Base-by-base conservation (phyloP, 2,797 vertebrate species). In the Dallia pectoralis region DNA sequence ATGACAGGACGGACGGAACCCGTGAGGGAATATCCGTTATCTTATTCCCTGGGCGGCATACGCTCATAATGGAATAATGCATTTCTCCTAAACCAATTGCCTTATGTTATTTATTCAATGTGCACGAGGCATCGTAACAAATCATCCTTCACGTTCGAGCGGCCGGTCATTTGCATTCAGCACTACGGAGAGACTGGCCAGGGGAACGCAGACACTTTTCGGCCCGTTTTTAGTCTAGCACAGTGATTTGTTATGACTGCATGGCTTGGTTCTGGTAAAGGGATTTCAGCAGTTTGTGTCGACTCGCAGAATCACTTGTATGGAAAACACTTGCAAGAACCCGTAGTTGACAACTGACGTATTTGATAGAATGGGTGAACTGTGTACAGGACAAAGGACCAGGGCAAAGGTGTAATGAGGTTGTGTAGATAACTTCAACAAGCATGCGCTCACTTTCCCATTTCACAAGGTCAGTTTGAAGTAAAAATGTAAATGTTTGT, bases 21-120 rank as follows among this genome's bases (percentile, higher is more conserved):
- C 47, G 48, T 32, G 73, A 71, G 61, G 33, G 65, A 69, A 63
- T 69, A 4, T 3, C 22, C 32, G 32, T 68, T 53, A 53, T 66
- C 40, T 67, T 56, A 33, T 56, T 69, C 47, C 25, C 7, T 33
- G 71, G 19, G 40, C 66, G 49, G 53, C 64, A 22, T 25, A 70
- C n/a, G 77, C 80, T 74, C 70, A 74, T 83, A 83, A 86, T 79
- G 77, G 69, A 78, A 79, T 81, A 81, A 81, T 74, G 72, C 11
- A 67, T 75, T 78, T 19, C 61, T 68, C 71, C 71, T 19, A 76
- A 80, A 72, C 78, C 56, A 70, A 19, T 68, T 40, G 29, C 19
- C 16, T 73, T 36, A 48, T 69, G 70, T 77, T 68, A 62, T 74
- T 56, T 40, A 32, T 64, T 30, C 62, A 64, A 7, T 16, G 30